These are phyloP conservation scores for Lipophrys pholis DNA, from an alignment of 2,113 vertebrate genomes.

Conservation along the genomic window DNA sequence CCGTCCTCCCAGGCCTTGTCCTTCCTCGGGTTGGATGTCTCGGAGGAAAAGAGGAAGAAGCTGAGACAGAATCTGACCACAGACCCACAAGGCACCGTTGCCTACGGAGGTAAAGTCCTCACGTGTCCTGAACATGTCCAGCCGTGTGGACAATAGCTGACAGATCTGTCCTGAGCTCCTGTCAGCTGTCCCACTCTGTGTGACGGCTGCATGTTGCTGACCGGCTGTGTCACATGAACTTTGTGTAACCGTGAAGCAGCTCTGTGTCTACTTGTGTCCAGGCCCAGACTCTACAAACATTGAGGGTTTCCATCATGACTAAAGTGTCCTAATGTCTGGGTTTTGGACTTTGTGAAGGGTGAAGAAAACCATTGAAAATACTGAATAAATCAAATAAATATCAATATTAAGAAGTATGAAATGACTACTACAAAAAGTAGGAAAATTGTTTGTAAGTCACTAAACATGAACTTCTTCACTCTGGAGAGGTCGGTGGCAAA, in stretches of 20 bases:
- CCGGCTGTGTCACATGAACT: conserved; percentile 25
- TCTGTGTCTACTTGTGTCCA: background rate
- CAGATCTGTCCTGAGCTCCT: conserved; percentile 42
- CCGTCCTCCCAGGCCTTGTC: conserved; percentile 83
- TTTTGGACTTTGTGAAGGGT: too few relatives aligned
- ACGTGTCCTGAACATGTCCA: background rate
- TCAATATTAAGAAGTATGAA: too few relatives aligned
- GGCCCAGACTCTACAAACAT: background rate
- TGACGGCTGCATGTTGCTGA: background rate
- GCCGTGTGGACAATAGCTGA: conserved; percentile 9
- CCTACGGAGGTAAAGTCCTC: conserved; percentile 86
- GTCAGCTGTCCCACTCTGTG: conserved; percentile 28
- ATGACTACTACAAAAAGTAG: too few relatives aligned
- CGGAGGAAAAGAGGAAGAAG: conserved; percentile 86
- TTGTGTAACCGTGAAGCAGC: conserved; percentile 13
- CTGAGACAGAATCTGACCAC: conserved; percentile 85
- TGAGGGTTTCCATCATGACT: too few relatives aligned
- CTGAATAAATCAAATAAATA: too few relatives aligned
- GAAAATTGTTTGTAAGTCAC: too few relatives aligned
- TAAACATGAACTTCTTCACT: too few relatives aligned
- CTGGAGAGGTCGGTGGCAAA: too few relatives aligned
- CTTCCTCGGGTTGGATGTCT: conserved; percentile 88
- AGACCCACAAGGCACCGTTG: conserved; percentile 90
- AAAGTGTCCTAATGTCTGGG: too few relatives aligned
- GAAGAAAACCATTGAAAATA: too few relatives aligned